phyloP scores from a whole-genome alignment of 2,888 invertebrate genomes.

The Leptopilina syphax region DNA sequence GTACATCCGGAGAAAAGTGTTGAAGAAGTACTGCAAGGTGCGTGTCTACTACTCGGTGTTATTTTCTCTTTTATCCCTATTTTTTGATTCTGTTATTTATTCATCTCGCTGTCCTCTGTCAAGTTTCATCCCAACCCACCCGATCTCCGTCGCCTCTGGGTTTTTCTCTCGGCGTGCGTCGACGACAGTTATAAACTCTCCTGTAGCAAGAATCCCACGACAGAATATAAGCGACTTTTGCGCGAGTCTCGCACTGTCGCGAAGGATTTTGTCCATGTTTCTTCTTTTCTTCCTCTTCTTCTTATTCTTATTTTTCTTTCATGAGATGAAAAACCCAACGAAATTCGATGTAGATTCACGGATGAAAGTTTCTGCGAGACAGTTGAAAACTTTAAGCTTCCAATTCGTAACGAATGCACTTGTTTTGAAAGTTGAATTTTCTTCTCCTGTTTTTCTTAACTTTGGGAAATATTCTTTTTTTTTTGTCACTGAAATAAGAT shows the following conservation, averaged over 20 bases:
- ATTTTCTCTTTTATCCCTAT: conserved; percentile 18
- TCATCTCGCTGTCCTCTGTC: conserved; percentile 24
- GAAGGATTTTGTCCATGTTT: conserved; percentile 22
- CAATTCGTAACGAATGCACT: not conserved
- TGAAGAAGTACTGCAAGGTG: not conserved
- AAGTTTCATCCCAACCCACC: conserved; percentile 8
- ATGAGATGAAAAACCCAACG: not conserved
- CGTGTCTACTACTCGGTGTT: conserved; percentile 25
- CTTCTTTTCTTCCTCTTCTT: not conserved
- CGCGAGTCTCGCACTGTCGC: not conserved
- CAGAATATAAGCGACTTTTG: not conserved
- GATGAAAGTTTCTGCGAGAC: conserved; percentile 2
- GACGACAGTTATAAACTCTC: conserved; percentile 56
- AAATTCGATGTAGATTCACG: conserved; percentile 7
- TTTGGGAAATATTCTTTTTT: not conserved
- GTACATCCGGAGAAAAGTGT: not conserved
- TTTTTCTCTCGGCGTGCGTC: conserved; percentile 37
- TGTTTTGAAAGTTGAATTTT: not conserved
- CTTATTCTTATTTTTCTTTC: too few species aligned
- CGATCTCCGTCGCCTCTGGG: conserved; percentile 17
- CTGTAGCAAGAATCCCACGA: conserved; percentile 40
- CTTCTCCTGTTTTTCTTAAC: not conserved
- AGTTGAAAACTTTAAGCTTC: conserved; percentile 12
- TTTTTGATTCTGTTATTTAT: conserved; percentile 21
- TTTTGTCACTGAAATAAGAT: not conserved